Evolutionary conservation across 2,113 vertebrate genomes (phyloP), one percentile per base, ranked within the genome.

Genomic region (Clupea harengus): DNA sequence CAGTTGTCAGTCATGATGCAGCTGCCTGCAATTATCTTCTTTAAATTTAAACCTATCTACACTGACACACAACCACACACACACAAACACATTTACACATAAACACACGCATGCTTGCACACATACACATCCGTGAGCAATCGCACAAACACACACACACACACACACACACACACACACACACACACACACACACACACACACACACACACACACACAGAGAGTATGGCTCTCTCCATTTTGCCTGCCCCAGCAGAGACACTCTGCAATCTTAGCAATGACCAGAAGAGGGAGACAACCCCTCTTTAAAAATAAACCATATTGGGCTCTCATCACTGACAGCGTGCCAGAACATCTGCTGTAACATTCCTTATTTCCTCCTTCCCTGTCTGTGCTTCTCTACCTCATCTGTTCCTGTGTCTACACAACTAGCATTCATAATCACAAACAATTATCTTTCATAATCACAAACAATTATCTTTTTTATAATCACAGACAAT

Each of bases 261-360:
- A 44, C 9, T 39, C 10, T 15, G 72, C 28, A 32, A 78, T 78
- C 72, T 3, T 17, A 2, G 2, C 72, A 39, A 78, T 17, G 13
- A 15, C 72, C 72, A 78, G 11, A 39, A 4, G 72, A 32, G 72
- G 72, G 72, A 78, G 72, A 13, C 72, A 78, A 17, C 28, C 32
- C 72, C 17, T 32, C 4, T 13, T 78, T 4, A 1, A 6, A 13
- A 4, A 5, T 3, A 78, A 11, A 7, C 25, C n/a, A 28, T 10
- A 32, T 11, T 78, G 18, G 72, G 32, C 72, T 78, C 13, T 4
- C 32, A 15, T 78, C 32, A 13, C 72, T 44, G 72, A 78, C 72
- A 78, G 4, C 17, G 32, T 39, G 72, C 72, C 72, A 78, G 72
- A 78, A 78, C 72, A 78, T 78, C 72, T 78, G 72, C 72, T 78